Evolutionary conservation across 2,113 vertebrate genomes (phyloP), one percentile per base, ranked within the genome.

Genomic region (Campylomormyrus numenius): DNA sequence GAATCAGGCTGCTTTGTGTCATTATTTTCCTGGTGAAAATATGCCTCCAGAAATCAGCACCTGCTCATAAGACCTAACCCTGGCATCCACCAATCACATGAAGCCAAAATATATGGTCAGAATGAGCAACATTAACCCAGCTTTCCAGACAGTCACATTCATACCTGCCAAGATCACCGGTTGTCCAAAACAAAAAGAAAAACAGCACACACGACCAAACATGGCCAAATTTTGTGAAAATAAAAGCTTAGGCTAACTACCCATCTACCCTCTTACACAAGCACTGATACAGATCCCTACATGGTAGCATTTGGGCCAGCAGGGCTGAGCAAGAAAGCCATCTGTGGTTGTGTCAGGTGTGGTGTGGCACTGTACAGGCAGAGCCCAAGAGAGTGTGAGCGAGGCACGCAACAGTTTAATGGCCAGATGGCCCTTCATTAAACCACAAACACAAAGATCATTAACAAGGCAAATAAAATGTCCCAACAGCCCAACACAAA

Each of bases 381-480:
- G 49, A 87, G 27, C 85, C 85, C 85, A 87, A 27, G 85, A 87
- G 85, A 56, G 49, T 27, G 31, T 13, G 49, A 53, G 49, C 13
- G 6, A 87, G 46, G 50, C 35, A 7, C 1, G 35, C n/a, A 53
- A 11, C 48, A 39, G 85, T 35, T 56, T 87, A 87, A 35, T 53
- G n/a, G 85, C 49, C 85, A 87, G 85, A 87, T 87, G 85, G 85
- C n/a, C 27, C 50, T 87, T 87, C 85, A 87, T 87, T 87, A 87
- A 27, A 86, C 85, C 85, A 50, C 85, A 48, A 45, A 83, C 77
- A 83, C 77, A 83, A 85, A 85, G 45, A 85, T 85, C 83, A 48
- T 85, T 85, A 87, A 53, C 48, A 87, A 87, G 27, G 49, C 85
- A 87, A 87, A 52, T 87, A 53, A 87, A 87, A 87, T 87, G 49